Percentiles rank a stretch among this genome's conserved stretches.
These are phyloP conservation scores for Thereva unica DNA, from an alignment of 2,888 invertebrate genomes.

Conservation along the genomic window DNA sequence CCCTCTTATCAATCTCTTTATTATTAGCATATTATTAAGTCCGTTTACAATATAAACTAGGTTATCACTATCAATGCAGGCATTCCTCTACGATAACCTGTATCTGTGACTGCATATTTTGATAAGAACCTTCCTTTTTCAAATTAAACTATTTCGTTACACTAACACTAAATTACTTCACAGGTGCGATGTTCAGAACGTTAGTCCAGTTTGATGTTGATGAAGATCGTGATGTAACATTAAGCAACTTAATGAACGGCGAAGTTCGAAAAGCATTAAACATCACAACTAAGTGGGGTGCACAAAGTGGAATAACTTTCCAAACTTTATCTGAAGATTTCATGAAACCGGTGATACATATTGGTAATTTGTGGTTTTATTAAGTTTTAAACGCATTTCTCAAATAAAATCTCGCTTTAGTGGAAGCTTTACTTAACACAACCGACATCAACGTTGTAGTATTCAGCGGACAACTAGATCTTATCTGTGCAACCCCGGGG, in stretches of 20 bases:
- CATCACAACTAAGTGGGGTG: constrained; percentile 71
- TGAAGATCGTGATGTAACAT: constrained; percentile 49
- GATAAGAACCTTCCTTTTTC: neutral
- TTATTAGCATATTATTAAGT: too few species aligned
- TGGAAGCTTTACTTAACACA: constrained; percentile 69
- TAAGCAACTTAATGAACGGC: constrained; percentile 71
- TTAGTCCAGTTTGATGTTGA: constrained; percentile 47
- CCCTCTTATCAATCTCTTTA: too few species aligned
- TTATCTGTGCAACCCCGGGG: constrained; percentile 83
- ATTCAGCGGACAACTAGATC: constrained; percentile 80
- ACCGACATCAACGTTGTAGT: constrained; percentile 71
- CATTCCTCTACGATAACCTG: too few species aligned
- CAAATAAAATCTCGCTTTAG: constrained; percentile 57
- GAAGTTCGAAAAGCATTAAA: constrained; percentile 68
- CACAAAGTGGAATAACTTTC: constrained; percentile 66
- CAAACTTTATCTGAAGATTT: constrained; percentile 66
- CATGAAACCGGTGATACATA: constrained; percentile 77
- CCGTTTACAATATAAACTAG: too few species aligned
- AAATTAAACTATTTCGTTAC: neutral
- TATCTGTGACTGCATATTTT: neutral
- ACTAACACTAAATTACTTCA: neutral
- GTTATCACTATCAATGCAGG: too few species aligned
- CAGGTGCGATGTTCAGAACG: constrained; percentile 53
- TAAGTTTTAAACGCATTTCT: neutral
- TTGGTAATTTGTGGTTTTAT: constrained; percentile 59